phyloP scores from a whole-genome alignment of 2,797 vertebrate genomes.

The Rhinogobio ventralis region DNA sequence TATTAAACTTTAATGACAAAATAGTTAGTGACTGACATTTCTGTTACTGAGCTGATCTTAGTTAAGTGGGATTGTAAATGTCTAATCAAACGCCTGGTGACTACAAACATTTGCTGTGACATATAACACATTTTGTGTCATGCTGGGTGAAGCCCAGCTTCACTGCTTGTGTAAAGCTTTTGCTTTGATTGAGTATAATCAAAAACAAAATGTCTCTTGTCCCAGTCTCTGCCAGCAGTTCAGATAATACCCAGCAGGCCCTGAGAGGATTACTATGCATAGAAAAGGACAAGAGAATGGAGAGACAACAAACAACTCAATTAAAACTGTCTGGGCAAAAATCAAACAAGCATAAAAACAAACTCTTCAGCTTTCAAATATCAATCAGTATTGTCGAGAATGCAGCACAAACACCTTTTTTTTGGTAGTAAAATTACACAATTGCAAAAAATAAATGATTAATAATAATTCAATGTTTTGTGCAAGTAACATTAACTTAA shows the following conservation, averaged over 20 bases:
- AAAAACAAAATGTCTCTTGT: slow-evolving; percentile 4
- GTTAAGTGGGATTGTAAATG: not conserved
- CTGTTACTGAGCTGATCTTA: not conserved
- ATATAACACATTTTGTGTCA: not conserved
- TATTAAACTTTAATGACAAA: not conserved
- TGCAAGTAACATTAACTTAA: not conserved
- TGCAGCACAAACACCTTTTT: not conserved
- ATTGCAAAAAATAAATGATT: not conserved
- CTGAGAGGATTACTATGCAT: slow-evolving; percentile 32
- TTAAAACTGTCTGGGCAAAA: slow-evolving; percentile 25
- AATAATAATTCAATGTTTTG: not conserved
- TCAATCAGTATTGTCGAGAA: slow-evolving; percentile 1
- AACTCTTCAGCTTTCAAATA: slow-evolving; percentile 4
- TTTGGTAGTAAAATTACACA: not conserved
- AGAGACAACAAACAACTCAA: slow-evolving; percentile 30
- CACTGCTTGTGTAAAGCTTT: slow-evolving; percentile 8
- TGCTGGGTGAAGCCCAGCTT: slow-evolving; percentile 27
- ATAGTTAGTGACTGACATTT: not conserved
- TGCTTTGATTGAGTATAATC: slow-evolving; percentile 22
- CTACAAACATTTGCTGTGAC: not conserved
- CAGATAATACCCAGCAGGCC: slow-evolving; percentile 25
- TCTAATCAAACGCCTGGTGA: slow-evolving; percentile 3
- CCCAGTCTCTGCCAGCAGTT: slow-evolving; percentile 13
- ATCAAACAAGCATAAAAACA: slow-evolving; percentile 18
- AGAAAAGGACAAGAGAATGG: slow-evolving; percentile 5